Percentiles rank a stretch among this genome's conserved stretches.
These are phyloP conservation scores for Philopedon plagiatum DNA, from an alignment of 2,888 invertebrate species.

Conservation along the genomic window DNA sequence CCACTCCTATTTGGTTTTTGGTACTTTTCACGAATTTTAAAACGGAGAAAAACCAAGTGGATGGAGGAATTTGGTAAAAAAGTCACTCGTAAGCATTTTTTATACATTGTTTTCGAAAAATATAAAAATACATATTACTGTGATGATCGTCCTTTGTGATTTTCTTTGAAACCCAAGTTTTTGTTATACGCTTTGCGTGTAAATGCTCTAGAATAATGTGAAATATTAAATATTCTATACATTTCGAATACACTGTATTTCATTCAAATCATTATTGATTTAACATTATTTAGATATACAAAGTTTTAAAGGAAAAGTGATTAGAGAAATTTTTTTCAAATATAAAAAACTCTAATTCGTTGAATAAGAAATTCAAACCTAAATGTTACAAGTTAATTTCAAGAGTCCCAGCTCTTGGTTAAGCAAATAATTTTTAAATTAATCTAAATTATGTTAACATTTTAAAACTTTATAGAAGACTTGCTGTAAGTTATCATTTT, in stretches of 20 bases:
- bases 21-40: no score
- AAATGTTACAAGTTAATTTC: background rate
- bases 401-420: background rate
- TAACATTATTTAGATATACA: background rate
- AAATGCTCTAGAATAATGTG: background rate
- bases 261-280: background rate
- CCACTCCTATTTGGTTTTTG: no score
- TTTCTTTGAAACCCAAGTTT: background rate
- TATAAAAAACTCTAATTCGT: background rate
- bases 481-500: background rate
- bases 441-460: background rate
- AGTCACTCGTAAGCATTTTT: no score
- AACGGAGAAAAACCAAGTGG: no score
- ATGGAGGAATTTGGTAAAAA: no score
- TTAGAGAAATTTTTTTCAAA: background rate
- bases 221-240: background rate
- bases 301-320: no score
- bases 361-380: slow-evolving; percentile 7
- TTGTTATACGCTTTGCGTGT: background rate
- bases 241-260: background rate
- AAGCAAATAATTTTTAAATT: background rate
- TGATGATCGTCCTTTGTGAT: no score
- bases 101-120: no score
- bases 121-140: no score
- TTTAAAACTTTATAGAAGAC: slow-evolving; percentile 4